Evolutionary conservation across 1,140 invertebrate genomes (phyloP), one percentile per base, ranked within the genome.

Genomic region (Aphis craccivora): DNA sequence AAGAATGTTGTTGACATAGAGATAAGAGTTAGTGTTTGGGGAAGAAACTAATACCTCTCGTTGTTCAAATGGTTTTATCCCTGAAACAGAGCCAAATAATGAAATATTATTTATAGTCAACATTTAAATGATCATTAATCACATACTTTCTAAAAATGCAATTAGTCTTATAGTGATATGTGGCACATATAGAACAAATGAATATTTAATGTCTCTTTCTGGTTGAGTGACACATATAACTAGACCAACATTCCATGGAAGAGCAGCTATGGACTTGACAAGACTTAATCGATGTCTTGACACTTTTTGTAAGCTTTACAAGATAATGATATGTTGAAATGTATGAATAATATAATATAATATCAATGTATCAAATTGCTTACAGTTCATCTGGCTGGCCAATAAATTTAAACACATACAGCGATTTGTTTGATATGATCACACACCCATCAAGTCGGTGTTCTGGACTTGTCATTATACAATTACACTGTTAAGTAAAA

Each of bases 351-450:
- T 2, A 35, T 35, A 88, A 5, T 35, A 48, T n/a, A n/a, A n/a
- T n/a, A 88, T 35, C 4, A 81, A 48, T 11, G 0, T 76, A 55
- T n/a, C 45, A 25, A 30, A 76, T 4, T 55, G 20, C 91, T 86
- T 84, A 93, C 91, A 93, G 81, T 93, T 93, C 91, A 11, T 93
- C 91, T 40, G 81, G 48, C n/a, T 84, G 91, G 5, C 91, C 91
- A 5, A 84, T 86, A 2, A 93, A 84, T 93, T 95, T 96, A 93
- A 96, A 95, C 22, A 96, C 88, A 92, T 96, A 96, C 91, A 96
- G 95, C 94, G 96, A 96, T 6, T 94, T 94, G 14, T 95, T 96
- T 20, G 96, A 96, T 87, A 96, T 94, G 18, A 96, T 95, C n/a
- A 96, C 94, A 67, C 96, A 95, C 11, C 96, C 96, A 67, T 95